A percentile compares a stretch with the other conserved stretches of the same genome.
These are phyloP conservation scores for Helicorthomorpha holstii DNA, from an alignment of 1,140 invertebrate species.

Conservation along the genomic window DNA sequence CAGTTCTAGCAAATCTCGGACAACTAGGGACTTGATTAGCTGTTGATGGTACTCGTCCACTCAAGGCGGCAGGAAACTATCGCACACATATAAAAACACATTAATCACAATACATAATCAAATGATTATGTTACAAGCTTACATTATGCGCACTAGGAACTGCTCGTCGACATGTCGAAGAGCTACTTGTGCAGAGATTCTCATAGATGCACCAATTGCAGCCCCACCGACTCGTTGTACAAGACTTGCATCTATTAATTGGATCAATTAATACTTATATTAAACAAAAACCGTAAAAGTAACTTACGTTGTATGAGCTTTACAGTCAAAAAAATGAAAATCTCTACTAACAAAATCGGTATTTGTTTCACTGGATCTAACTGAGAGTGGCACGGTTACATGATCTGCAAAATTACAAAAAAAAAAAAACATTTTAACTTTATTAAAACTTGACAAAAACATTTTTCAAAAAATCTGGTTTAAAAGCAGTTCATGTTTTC, in stretches of 20 bases:
- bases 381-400: constrained; percentile 75
- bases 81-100: too few species aligned
- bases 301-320: constrained; percentile 52
- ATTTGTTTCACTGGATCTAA: constrained; percentile 80
- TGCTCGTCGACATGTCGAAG: constrained; percentile 54
- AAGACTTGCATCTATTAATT: constrained; percentile 48
- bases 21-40: constrained; percentile 46
- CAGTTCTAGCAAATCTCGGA: constrained; percentile 50
- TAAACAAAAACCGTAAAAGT: not conserved
- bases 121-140: constrained; percentile 30
- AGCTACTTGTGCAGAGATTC: constrained; percentile 81
- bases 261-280: too few species aligned
- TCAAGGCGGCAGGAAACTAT: too few species aligned
- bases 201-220: constrained; percentile 95
- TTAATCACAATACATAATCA: constrained; percentile 15
- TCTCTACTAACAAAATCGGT: constrained; percentile 85
- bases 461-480: too few species aligned
- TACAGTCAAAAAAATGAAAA: constrained; percentile 90
- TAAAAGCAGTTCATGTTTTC: too few species aligned
- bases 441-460: too few species aligned
- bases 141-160: constrained; percentile 44
- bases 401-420: constrained; percentile 46
- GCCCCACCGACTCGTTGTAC: constrained; percentile 72
- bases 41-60: too few species aligned
- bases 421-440: not conserved